A percentile compares a stretch with the other conserved stretches of the same genome.
phyloP scores from a whole-genome alignment of 2,888 invertebrate genomes.

The Acleris literana region DNA sequence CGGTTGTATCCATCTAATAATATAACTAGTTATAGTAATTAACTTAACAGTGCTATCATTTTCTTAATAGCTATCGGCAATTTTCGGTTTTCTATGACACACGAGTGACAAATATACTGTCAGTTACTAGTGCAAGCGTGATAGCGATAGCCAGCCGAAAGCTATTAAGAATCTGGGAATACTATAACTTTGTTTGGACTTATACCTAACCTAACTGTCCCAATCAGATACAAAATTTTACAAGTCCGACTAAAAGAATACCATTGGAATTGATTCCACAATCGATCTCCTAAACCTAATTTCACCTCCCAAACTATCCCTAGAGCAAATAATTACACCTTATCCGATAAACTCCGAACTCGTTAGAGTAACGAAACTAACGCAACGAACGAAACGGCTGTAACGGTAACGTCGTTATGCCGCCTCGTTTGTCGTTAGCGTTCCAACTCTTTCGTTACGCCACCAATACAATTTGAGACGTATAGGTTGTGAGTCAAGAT shows the following conservation, averaged over 20 bases:
- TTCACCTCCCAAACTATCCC: slow-evolving; percentile 38
- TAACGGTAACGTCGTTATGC: slow-evolving; percentile 49
- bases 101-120: no score
- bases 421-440: slow-evolving; percentile 37
- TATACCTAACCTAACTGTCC: no score
- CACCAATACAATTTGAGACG: slow-evolving; percentile 29
- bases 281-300: neutral
- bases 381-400: slow-evolving; percentile 54
- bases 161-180: no score
- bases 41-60: no score
- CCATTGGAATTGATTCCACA: neutral
- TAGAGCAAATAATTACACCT: slow-evolving; percentile 39
- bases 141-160: no score
- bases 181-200: no score
- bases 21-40: no score
- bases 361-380: slow-evolving; percentile 55
- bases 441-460: slow-evolving; percentile 32
- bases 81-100: no score
- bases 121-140: no score
- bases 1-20: no score
- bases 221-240: no score
- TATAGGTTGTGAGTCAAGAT: slow-evolving; percentile 14
- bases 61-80: no score
- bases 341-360: slow-evolving; percentile 50
- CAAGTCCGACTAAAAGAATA: neutral